phyloP scores from a whole-genome alignment of 2,113 vertebrate genomes.

The Pan paniscus region DNA sequence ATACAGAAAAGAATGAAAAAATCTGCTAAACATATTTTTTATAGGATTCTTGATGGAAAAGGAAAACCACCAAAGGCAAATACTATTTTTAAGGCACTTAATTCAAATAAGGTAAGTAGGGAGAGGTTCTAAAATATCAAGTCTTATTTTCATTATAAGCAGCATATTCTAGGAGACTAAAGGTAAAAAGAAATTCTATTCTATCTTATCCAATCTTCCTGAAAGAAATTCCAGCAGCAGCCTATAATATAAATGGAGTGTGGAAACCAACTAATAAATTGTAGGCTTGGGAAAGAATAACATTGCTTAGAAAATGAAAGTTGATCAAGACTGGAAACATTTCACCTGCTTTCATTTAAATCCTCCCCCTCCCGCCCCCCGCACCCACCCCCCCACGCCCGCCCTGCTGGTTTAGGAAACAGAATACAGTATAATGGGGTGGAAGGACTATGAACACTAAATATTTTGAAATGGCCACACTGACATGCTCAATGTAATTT shows the following conservation, averaged over 20 bases:
- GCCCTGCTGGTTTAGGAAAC: background rate
- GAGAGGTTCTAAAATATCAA: background rate
- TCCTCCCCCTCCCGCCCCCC: background rate
- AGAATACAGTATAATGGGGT: background rate
- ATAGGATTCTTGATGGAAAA: background rate
- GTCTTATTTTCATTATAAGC: conserved; percentile 1
- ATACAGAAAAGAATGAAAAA: background rate
- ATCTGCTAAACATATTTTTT: background rate
- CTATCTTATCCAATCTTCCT: background rate
- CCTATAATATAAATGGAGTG: conserved; percentile 62
- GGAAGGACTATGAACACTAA: background rate
- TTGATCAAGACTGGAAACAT: conserved; percentile 53
- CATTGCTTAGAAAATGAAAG: conserved; percentile 65
- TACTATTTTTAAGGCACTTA: background rate
- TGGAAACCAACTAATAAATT: conserved; percentile 72
- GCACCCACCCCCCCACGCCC: too few species aligned
- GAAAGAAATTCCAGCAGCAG: conserved; percentile 54
- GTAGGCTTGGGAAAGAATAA: conserved; percentile 66
- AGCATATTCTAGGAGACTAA: conserved; percentile 5
- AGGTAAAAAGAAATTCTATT: background rate
- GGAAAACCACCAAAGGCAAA: background rate
- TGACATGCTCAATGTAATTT: conserved; percentile 1
- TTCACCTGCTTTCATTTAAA: conserved; percentile 61
- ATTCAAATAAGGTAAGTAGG: background rate
- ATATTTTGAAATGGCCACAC: background rate